phyloP scores from a whole-genome alignment of 2,888 invertebrate species.

The Agrochola circellaris region DNA sequence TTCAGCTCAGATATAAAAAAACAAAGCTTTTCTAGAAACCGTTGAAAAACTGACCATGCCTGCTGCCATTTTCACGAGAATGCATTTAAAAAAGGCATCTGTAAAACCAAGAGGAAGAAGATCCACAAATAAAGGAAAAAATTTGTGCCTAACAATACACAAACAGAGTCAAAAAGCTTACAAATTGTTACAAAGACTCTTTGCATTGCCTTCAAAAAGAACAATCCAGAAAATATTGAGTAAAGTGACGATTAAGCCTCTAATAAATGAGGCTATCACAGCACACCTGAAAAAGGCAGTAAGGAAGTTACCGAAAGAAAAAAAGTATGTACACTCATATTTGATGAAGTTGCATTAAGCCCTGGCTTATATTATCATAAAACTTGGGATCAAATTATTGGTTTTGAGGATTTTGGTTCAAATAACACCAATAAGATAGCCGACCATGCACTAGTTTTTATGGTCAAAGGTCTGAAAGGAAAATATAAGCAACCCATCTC shows the following conservation, averaged over 20 bases:
- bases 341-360: neutral
- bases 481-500: conserved; percentile 6
- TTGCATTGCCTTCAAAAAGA: neutral
- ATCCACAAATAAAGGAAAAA: too few species aligned
- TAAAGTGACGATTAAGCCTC: neutral
- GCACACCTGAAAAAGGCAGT: conserved; percentile 3
- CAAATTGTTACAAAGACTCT: too few species aligned
- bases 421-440: neutral
- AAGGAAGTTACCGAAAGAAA: neutral
- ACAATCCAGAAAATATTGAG: neutral
- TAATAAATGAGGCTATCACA: neutral
- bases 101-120: too few species aligned
- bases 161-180: too few species aligned
- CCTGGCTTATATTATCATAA: conserved; percentile 3
- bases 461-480: neutral
- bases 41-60: too few species aligned
- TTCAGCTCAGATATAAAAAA: too few species aligned
- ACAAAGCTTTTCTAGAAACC: too few species aligned
- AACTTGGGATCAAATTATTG: conserved; percentile 5
- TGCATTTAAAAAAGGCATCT: too few species aligned
- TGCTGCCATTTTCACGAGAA: too few species aligned
- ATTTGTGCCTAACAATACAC: too few species aligned
- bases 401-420: neutral
- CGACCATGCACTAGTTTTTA: neutral
- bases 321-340: too few species aligned